A percentile compares a stretch with the other conserved stretches of the same genome.
Conservation (phyloP, 2,113 vertebrate species). For the Atherinomorus stipes region DNA sequence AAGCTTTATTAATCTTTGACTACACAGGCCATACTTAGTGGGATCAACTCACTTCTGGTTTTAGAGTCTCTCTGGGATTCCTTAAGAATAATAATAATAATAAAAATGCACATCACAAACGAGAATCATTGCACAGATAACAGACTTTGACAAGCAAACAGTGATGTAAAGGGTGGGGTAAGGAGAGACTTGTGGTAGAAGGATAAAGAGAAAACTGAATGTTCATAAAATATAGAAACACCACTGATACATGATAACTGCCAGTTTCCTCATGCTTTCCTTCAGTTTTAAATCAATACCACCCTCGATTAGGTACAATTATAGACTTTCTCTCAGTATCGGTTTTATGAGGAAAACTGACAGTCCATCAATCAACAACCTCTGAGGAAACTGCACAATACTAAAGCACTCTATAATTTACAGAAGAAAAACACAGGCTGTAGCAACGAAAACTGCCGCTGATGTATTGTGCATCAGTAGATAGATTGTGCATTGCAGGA, state of each 20-base stretch:
- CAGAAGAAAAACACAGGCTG: slow-evolving; percentile 31
- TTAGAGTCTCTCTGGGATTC: slow-evolving; percentile 18
- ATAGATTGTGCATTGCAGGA: slow-evolving; percentile 29
- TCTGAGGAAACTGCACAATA: slow-evolving; percentile 61
- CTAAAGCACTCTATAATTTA: slow-evolving; percentile 27
- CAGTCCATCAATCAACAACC: slow-evolving; percentile 75
- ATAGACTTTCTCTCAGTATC: slow-evolving; percentile 70
- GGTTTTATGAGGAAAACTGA: slow-evolving; percentile 69
- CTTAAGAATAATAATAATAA: not conserved
- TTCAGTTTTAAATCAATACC: slow-evolving; percentile 74
- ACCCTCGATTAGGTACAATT: slow-evolving; percentile 67
- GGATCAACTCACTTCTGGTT: slow-evolving; percentile 1
- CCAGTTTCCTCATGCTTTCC: slow-evolving; percentile 43
- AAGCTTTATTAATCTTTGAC: slow-evolving; percentile 13
- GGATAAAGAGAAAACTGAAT: slow-evolving; percentile 39
- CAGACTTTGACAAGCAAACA: slow-evolving; percentile 3
- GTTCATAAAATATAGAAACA: slow-evolving; percentile 66
- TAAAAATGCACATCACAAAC: not conserved
- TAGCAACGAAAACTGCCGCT: slow-evolving; percentile 25
- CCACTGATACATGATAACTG: slow-evolving; percentile 59
- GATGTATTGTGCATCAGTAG: slow-evolving; percentile 40
- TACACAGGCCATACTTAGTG: slow-evolving; percentile 4
- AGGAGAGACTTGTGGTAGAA: slow-evolving; percentile 51
- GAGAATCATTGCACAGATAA: slow-evolving; percentile 17
- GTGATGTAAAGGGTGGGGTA: slow-evolving; percentile 40